Base-by-base conservation (phyloP, 2,888 invertebrate species). In the Germaria angustata region DNA sequence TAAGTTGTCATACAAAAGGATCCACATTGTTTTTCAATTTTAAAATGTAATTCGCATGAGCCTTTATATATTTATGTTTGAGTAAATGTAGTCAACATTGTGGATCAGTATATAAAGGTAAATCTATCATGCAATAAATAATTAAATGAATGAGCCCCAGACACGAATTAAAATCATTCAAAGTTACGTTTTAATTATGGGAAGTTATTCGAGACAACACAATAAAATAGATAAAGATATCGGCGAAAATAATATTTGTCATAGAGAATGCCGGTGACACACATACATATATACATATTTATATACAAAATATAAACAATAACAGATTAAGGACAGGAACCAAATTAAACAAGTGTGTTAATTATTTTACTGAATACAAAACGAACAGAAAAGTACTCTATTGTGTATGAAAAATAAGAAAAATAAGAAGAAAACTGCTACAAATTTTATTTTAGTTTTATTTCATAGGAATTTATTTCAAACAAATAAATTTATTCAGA, bases 111-210 rank as follows among this genome's bases (percentile, higher is more conserved):
- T 36, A 59, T 22, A 36, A 20, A 11, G 36, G 55, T n/a, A 22
- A 46, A 49, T 49, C 46, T 46, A 4, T 22, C 22, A 57, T 46
- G 46, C 15, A 44, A 46, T 32, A 57, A 71, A 71, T 36, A 6
- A 51, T 22, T 36, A 34, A 49, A 49, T 15, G 7, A 49, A 6
- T n/a, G 11, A 53, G 39, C n/a, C 4, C 32, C 46, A 71, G 59
- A 71, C 71, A 46, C 46, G 71, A 36, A 49, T 39, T n/a, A 49
- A 65, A 24, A 28, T 13, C 15, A 49, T 36, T 39, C 24, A 15
- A 59, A 20, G 20, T 61, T 72, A 41, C 39, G 9, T 51, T 72
- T 61, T 61, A 51, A 61, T 72, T 61, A 61, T 51, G 32, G 49
- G 57, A 61, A 61, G 61, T 72, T 39, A 39, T 72, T 36, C 17